Percentiles rank a stretch among this genome's conserved stretches.
These are phyloP conservation scores for Tor tambroides DNA, from an alignment of 2,113 vertebrate species.

Conservation along the genomic window DNA sequence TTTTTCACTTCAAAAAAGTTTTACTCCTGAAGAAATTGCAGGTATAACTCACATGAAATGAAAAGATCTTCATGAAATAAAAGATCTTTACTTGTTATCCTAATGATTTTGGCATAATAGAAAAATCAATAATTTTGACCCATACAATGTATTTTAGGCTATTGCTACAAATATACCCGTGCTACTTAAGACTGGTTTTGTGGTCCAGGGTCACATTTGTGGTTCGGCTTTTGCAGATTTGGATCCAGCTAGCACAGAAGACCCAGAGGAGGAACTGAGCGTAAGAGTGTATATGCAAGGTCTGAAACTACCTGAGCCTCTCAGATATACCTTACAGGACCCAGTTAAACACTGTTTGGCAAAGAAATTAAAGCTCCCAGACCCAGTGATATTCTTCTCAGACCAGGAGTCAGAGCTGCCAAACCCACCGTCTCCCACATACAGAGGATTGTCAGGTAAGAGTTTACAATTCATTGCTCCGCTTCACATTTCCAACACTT, in stretches of 20 bases:
- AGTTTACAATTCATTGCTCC: no score
- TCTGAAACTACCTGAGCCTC: slow-evolving; percentile 34
- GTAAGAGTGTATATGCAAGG: slow-evolving; percentile 57
- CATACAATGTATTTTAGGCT: no score
- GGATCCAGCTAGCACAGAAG: background rate
- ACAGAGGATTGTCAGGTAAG: slow-evolving; percentile 37
- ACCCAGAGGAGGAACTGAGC: slow-evolving; percentile 52
- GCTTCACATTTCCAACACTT: no score
- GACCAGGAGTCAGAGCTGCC: slow-evolving; percentile 64
- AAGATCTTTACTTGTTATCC: no score
- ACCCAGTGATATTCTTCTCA: slow-evolving; percentile 46
- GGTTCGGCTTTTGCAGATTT: slow-evolving; percentile 18
- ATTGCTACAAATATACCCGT: no score
- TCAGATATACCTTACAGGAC: slow-evolving; percentile 43
- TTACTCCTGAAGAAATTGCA: no score
- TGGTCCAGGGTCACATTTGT: no score
- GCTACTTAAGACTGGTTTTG: no score
- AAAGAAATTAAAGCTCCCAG: slow-evolving; percentile 44
- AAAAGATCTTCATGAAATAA: no score
- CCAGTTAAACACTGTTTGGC: slow-evolving; percentile 53
- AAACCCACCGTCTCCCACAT: slow-evolving; percentile 41
- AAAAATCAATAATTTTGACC: no score
- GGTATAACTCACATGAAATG: no score
- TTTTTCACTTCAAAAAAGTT: background rate
- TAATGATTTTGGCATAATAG: no score